Percentiles rank a stretch among this genome's conserved stretches.
phyloP scores from a whole-genome alignment of 2,888 invertebrate genomes.

The Patella depressa region DNA sequence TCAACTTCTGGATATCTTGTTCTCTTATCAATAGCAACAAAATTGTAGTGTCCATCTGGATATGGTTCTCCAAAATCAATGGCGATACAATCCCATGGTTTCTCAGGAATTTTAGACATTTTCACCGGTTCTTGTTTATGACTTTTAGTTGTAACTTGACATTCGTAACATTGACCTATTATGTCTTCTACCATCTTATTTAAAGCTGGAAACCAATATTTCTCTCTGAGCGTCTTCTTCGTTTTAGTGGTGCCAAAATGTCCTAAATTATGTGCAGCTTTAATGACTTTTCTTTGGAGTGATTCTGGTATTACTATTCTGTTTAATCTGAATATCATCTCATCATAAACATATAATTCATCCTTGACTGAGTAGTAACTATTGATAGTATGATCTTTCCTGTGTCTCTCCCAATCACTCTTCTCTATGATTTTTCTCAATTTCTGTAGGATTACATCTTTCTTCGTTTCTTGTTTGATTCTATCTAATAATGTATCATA shows the following conservation, averaged over 20 bases:
- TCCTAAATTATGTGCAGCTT: conserved; percentile 20
- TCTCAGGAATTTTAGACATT: neutral
- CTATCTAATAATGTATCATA: conserved; percentile 20
- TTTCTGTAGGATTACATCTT: conserved; percentile 15
- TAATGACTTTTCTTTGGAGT: conserved; percentile 18
- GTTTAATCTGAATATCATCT: conserved; percentile 16
- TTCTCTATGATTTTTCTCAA: conserved; percentile 7
- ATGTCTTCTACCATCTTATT: conserved; percentile 14
- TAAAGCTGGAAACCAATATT: conserved; percentile 20
- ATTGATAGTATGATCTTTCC: conserved; percentile 13
- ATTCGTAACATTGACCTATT: conserved; percentile 16
- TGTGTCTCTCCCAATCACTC: conserved; percentile 15
- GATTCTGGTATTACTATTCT: conserved; percentile 20
- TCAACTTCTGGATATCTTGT: conserved; percentile 32
- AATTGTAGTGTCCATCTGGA: neutral
- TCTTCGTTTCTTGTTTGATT: conserved; percentile 23
- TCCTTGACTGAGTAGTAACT: conserved; percentile 16
- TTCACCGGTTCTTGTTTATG: neutral
- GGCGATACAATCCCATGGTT: neutral
- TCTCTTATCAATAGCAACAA: neutral
- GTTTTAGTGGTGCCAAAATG: conserved; percentile 22
- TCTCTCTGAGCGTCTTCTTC: conserved; percentile 14
- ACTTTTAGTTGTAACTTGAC: conserved; percentile 2
- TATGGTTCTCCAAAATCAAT: neutral
- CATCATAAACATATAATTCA: conserved; percentile 14